Evolutionary conservation across 2,797 vertebrate species (phyloP).

Genomic region (Rhinoraja longicauda): DNA sequence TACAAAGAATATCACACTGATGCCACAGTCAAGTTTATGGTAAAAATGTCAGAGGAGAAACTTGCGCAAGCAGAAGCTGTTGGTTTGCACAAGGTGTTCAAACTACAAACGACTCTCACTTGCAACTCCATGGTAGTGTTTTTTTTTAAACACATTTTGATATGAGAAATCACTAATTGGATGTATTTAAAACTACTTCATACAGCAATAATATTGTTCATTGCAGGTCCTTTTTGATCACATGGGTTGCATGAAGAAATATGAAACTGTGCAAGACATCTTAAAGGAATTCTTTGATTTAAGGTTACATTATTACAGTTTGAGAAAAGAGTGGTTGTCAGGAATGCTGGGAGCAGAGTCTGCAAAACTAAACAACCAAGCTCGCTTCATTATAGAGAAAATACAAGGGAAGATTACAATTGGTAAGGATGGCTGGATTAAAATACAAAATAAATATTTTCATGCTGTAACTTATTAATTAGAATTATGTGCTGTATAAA

Average conservation of each 20-base stretch:
- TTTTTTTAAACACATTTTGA: background rate
- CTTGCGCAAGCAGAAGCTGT: constrained; percentile 88
- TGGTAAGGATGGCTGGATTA: constrained; percentile 57
- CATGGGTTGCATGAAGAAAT: constrained; percentile 96
- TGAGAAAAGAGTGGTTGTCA: constrained; percentile 90
- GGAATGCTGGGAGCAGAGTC: constrained; percentile 89
- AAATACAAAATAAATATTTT: background rate
- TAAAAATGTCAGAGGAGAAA: constrained; percentile 96
- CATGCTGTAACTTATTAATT: background rate
- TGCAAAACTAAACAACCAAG: constrained; percentile 90
- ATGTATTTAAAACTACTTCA: background rate
- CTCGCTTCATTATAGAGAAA: constrained; percentile 94
- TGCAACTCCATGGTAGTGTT: constrained; percentile 91
- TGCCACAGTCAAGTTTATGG: constrained; percentile 91
- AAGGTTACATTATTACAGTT: constrained; percentile 85
- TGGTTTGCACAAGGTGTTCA: constrained; percentile 96
- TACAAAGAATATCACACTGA: constrained; percentile 99
- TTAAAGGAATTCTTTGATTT: constrained; percentile 94
- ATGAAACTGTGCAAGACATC: constrained; percentile 93
- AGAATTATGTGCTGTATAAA: background rate
- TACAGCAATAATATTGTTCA: constrained; percentile 39
- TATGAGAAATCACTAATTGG: constrained; percentile 6
- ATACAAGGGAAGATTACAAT: constrained; percentile 92
- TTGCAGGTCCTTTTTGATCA: constrained; percentile 93
- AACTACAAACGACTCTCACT: constrained; percentile 92